Base-by-base conservation (phyloP, 1,140 invertebrate genomes). In the Cecropterus lyciades region DNA sequence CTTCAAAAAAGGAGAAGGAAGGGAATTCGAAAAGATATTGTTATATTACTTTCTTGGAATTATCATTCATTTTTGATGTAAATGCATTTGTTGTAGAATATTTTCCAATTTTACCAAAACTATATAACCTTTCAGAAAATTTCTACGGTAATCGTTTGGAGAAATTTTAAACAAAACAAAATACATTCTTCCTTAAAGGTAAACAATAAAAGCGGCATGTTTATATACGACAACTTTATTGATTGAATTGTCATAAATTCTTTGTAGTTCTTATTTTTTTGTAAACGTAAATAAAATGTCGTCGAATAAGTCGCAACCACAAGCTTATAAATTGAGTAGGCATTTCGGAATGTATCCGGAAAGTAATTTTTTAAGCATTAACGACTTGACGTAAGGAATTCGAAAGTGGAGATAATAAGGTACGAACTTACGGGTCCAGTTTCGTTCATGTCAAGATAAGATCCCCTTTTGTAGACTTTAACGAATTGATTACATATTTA, bases 341-440 rank as follows among this genome's bases (percentile, higher is more conserved):
- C 51, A 53, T 40, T 53, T 53, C 24, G 8, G 51, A 53, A 53
- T 53, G 51, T 37, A 53, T 53, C 51, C 51, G 51, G 51, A 53
- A 57, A 57, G 55, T 45, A 57, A 45, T 57, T 57, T 57, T 57
- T 57, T 27, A 40, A 45, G 24, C 55, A 30, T 45, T 45, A 57
- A 57, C 40, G 20, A 57, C 13, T 53, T 13, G 51, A 15, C 40
- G 40, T 45, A 24, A 27, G 14, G 40, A 45, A 45, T 57, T 57
- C 55, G 55, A 57, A 57, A 57, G 55, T 27, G 42, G 40, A 13
- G 55, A 33, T 57, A 57, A 45, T 57, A 57, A 15, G 51, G 15
- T 53, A 33, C 3, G 6, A 4, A 33, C 6, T 9, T 10, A 33
- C 30, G 20, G 5, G 20, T 24, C 30, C 51, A 3, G 51, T 53